Evolutionary conservation across 2,113 vertebrate species (phyloP).

Genomic region (Cathartes aura): DNA sequence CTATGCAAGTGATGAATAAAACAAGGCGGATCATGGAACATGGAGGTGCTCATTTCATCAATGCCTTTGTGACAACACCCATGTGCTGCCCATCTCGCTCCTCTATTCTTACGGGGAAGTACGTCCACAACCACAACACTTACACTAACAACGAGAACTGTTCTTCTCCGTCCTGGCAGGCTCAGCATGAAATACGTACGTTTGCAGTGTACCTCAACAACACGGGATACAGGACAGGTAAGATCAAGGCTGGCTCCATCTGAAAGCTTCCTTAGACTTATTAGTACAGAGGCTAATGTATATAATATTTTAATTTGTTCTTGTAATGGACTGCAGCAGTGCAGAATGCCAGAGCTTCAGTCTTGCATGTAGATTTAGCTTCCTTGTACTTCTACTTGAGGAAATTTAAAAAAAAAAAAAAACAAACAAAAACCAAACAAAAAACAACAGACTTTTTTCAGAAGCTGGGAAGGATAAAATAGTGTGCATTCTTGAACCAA

Average conservation of each 20-base stretch:
- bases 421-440: too few species aligned
- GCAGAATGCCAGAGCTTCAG: background rate
- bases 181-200: conserved; percentile 90
- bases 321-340: background rate
- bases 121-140: conserved; percentile 97
- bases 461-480: background rate
- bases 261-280: background rate
- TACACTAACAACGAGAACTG: conserved; percentile 99
- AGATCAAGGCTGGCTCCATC: background rate
- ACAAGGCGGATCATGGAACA: conserved; percentile 92
- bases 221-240: conserved; percentile 95
- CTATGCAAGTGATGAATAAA: conserved; percentile 99
- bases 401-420: background rate
- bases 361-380: background rate
- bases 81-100: conserved; percentile 98
- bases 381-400: background rate
- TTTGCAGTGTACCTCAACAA: conserved; percentile 95
- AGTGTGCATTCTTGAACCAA: background rate
- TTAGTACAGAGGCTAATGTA: background rate
- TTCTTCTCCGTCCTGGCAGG: conserved; percentile 96
- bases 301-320: background rate
- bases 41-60: conserved; percentile 93
- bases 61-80: conserved; percentile 95
- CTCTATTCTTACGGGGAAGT: conserved; percentile 95
- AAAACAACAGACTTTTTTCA: background rate